Percentiles rank a stretch among this genome's conserved stretches.
Evolutionary conservation across 1,140 invertebrate species (phyloP).

Genomic region (Meloidogyne exigua): DNA sequence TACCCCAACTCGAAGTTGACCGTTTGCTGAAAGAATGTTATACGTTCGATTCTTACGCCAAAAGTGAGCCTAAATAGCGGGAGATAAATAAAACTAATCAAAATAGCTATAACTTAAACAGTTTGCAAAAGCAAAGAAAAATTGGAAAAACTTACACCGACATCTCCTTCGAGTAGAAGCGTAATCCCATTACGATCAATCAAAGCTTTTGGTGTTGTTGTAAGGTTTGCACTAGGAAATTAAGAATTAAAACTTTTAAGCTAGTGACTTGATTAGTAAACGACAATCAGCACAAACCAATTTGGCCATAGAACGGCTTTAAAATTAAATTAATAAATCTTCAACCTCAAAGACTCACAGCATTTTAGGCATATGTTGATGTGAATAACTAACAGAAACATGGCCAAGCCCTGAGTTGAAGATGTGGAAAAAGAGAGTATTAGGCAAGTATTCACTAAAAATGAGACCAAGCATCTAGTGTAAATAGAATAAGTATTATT

Average conservation of each 20-base stretch:
- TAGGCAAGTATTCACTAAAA: constrained; percentile 49
- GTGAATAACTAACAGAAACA: constrained; percentile 44
- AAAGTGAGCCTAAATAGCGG: neutral
- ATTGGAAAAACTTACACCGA: constrained; percentile 24
- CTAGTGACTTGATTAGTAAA: constrained; percentile 10
- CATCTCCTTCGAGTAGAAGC: constrained; percentile 45
- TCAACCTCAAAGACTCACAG: constrained; percentile 17
- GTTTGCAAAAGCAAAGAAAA: too few relatives aligned
- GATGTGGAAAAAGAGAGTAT: constrained; percentile 46
- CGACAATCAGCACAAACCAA: constrained; percentile 49
- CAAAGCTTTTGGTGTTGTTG: constrained; percentile 41
- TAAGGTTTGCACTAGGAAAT: constrained; percentile 40
- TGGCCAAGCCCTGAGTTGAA: constrained; percentile 35
- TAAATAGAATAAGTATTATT: too few relatives aligned
- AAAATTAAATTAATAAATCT: neutral
- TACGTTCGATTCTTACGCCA: constrained; percentile 45
- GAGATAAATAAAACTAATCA: neutral
- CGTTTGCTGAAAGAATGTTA: constrained; percentile 43
- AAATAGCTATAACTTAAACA: too few relatives aligned
- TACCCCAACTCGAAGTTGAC: constrained; percentile 49
- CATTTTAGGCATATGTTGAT: constrained; percentile 38
- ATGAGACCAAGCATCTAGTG: constrained; percentile 46
- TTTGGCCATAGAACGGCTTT: constrained; percentile 39
- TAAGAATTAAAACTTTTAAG: neutral
- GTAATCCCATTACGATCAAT: constrained; percentile 45